Evolutionary conservation across 2,888 invertebrate genomes (phyloP).

Genomic region (Icerya purchasi): DNA sequence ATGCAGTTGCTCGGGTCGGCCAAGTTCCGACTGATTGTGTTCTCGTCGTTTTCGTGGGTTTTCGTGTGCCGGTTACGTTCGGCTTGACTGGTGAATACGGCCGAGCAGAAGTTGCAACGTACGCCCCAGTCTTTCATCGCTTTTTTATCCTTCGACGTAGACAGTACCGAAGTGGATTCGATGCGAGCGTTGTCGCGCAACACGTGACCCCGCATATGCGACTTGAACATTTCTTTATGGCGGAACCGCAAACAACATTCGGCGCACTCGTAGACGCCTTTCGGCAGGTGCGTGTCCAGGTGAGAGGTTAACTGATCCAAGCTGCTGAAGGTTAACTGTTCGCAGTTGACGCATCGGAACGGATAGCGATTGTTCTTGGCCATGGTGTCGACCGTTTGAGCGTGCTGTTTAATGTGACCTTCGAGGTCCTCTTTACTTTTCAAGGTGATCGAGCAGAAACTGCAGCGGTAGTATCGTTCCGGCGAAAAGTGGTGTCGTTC

Average conservation of each 20-base stretch:
- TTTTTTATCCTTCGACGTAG: not conserved
- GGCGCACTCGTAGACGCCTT: slow-evolving; percentile 4
- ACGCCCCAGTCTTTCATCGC: not conserved
- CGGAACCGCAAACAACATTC: slow-evolving; percentile 1
- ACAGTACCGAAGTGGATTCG: not conserved
- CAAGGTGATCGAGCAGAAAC: slow-evolving; percentile 8
- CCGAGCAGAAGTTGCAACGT: slow-evolving; percentile 7
- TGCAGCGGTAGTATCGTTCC: slow-evolving; percentile 5
- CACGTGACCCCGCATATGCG: not conserved
- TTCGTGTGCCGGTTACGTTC: slow-evolving; percentile 8
- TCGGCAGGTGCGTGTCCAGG: slow-evolving; percentile 8
- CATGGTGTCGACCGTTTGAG: slow-evolving; percentile 3
- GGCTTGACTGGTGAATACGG: slow-evolving; percentile 11
- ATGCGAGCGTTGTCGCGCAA: not conserved
- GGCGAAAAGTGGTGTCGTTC: slow-evolving; percentile 2
- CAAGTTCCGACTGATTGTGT: slow-evolving; percentile 1
- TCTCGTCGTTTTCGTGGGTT: slow-evolving; percentile 7
- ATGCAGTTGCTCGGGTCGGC: slow-evolving; percentile 9
- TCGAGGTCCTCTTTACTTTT: slow-evolving; percentile 7
- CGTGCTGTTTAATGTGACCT: slow-evolving; percentile 10
- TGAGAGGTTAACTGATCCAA: slow-evolving; percentile 9
- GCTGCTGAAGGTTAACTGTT: slow-evolving; percentile 6
- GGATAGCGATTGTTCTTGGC: slow-evolving; percentile 1
- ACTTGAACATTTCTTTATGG: not conserved
- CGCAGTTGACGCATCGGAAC: slow-evolving; percentile 8